Conservation (phyloP, 2,113 vertebrate genomes). For the Nannospalax galili region DNA sequence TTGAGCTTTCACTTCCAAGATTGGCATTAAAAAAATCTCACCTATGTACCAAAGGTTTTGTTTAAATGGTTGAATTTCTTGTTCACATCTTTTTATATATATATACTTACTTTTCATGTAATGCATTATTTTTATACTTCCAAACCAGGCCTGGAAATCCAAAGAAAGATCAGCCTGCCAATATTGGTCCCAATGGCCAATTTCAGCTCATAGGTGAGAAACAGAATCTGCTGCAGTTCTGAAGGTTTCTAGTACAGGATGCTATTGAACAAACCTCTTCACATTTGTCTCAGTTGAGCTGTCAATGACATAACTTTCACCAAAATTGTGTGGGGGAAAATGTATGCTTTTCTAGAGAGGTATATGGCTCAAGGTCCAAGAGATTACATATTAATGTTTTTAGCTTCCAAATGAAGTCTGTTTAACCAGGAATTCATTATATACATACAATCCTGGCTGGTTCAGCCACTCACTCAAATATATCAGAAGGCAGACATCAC, state of each 20-base stretch:
- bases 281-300: neutral
- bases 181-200: too few relatives aligned
- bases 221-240: slow-evolving; percentile 72
- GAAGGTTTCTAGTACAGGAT: slow-evolving; percentile 61
- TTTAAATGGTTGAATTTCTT: too few relatives aligned
- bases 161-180: too few relatives aligned
- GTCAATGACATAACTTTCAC: slow-evolving; percentile 58
- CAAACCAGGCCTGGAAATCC: too few relatives aligned
- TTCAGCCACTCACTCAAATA: slow-evolving; percentile 74
- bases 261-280: slow-evolving; percentile 65
- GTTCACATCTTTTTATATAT: too few relatives aligned
- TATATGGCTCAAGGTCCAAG: slow-evolving; percentile 77
- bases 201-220: slow-evolving; percentile 55
- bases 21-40: too few relatives aligned
- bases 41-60: too few relatives aligned
- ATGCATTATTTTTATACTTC: too few relatives aligned
- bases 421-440: slow-evolving; percentile 60
- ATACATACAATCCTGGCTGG: slow-evolving; percentile 41
- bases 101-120: too few relatives aligned
- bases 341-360: slow-evolving; percentile 73
- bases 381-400: slow-evolving; percentile 70
- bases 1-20: too few relatives aligned
- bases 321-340: slow-evolving; percentile 76
- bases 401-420: slow-evolving; percentile 77
- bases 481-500: neutral